Percentiles rank a stretch among this genome's conserved stretches.
phyloP scores from a whole-genome alignment of 1,140 invertebrate species.

The Mya arenaria region DNA sequence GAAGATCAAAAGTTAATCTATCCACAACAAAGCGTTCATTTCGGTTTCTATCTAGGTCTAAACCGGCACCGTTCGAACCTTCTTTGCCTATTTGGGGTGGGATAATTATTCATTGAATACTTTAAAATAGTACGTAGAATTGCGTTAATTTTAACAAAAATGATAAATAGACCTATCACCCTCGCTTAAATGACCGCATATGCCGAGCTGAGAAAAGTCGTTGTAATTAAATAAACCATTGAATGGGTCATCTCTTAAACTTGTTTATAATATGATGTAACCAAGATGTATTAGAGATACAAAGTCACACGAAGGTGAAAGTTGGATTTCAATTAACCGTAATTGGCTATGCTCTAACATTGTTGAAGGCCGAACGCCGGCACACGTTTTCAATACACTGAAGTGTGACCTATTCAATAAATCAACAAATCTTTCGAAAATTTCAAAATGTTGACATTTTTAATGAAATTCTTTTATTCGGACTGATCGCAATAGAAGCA shows the following conservation, averaged over 20 bases:
- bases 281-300: constrained; percentile 33
- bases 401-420: background rate
- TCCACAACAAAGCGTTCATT: constrained; percentile 18
- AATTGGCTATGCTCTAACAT: constrained; percentile 37
- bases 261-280: constrained; percentile 10
- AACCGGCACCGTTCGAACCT: background rate
- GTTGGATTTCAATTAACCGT: constrained; percentile 40
- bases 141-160: constrained; percentile 39
- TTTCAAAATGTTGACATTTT: too few species aligned
- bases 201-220: constrained; percentile 41
- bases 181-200: constrained; percentile 41
- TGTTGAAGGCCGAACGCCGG: constrained; percentile 21
- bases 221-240: constrained; percentile 38
- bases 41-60: constrained; percentile 36
- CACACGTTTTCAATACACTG: constrained; percentile 9
- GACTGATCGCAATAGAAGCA: too few species aligned
- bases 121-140: constrained; percentile 34
- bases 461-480: too few species aligned
- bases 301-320: constrained; percentile 20
- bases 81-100: background rate
- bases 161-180: constrained; percentile 52
- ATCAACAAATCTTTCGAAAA: too few species aligned
- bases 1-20: constrained; percentile 44
- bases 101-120: constrained; percentile 37
- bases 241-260: constrained; percentile 20